A percentile compares a stretch with the other conserved stretches of the same genome.
Evolutionary conservation across 2,888 invertebrate genomes (phyloP).

Genomic region (Ormyrus rosae): DNA sequence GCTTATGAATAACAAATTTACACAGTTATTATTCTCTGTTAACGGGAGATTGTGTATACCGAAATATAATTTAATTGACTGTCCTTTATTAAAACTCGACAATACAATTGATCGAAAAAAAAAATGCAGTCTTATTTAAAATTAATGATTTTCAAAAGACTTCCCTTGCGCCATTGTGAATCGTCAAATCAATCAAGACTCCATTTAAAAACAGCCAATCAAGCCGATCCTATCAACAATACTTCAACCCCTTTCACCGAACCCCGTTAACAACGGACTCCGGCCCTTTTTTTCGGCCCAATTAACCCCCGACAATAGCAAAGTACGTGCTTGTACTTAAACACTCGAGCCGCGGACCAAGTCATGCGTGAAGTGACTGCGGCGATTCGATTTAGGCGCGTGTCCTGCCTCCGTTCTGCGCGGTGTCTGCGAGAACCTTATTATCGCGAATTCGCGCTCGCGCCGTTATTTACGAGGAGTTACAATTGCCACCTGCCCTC

Average conservation of each 20-base stretch:
- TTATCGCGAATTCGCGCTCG: constrained; percentile 33
- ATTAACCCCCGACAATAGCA: constrained; percentile 29
- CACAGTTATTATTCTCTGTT: too few relatives aligned
- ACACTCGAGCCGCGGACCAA: neutral
- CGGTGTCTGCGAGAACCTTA: neutral
- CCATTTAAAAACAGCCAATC: too few relatives aligned
- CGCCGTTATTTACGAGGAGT: constrained; percentile 30
- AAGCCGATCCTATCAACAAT: constrained; percentile 23
- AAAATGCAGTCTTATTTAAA: too few relatives aligned
- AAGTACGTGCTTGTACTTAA: neutral
- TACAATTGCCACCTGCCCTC: constrained; percentile 15
- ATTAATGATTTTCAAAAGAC: too few relatives aligned
- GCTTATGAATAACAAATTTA: too few relatives aligned
- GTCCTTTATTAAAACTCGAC: too few relatives aligned
- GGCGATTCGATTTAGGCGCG: constrained; percentile 14
- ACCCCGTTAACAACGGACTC: neutral
- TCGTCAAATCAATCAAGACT: too few relatives aligned
- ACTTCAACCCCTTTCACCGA: neutral
- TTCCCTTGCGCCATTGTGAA: too few relatives aligned
- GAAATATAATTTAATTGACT: too few relatives aligned
- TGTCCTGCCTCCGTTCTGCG: constrained; percentile 2
- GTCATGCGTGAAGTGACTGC: constrained; percentile 22
- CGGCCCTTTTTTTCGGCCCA: constrained; percentile 2
- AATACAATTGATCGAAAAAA: too few relatives aligned
- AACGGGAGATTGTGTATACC: too few relatives aligned